Base-by-base conservation (phyloP, 2,797 vertebrate species). In the Sebastolobus altivelis region DNA sequence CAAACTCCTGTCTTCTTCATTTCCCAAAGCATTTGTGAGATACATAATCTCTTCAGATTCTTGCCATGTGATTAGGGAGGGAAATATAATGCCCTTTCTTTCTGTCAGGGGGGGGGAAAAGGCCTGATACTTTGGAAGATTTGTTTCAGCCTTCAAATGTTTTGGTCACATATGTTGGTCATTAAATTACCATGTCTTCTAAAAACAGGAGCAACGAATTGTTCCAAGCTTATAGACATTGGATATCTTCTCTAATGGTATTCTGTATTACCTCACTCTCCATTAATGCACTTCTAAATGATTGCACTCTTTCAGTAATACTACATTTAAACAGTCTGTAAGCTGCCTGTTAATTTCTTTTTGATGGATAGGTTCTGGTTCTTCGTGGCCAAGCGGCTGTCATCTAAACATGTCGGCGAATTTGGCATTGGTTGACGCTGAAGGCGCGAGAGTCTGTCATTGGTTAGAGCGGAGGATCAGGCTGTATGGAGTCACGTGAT, bases 21-120 rank as follows among this genome's bases (percentile, higher is more conserved):
- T 93, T 92, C 85, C 88, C 73, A 82, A 91, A 92, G 91, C 89
- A 69, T 85, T 87, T 86, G 65, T 72, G 80, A 88, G 92, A 90
- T 78, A 87, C 46, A 87, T 72, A 87, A 91, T 93, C 89, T 87
- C 75, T 78, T 80, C 79, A 72, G 67, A 80, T 86, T 78, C 75
- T 68, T 66, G 65, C 84, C 66, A 31, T 84, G 82, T 83, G 86
- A 85, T 88, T 81, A 59, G 22, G 65, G 71, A 87, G 52, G 60
- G 85, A 82, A 88, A 93, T 72, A 77, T 65, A 61, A 90, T 62
- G 49, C 70, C 59, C 35, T 79, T 86, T 80, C 78, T 84, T 72
- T 75, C 71, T 81, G 56, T 60, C 59, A 65, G 67, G 56, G 20
- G 2, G 27, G 46, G 2, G n/a, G 0, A 13, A 7, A 74, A 71